Conservation (phyloP, 2,888 invertebrate genomes). For the Leistus spinibarbis region DNA sequence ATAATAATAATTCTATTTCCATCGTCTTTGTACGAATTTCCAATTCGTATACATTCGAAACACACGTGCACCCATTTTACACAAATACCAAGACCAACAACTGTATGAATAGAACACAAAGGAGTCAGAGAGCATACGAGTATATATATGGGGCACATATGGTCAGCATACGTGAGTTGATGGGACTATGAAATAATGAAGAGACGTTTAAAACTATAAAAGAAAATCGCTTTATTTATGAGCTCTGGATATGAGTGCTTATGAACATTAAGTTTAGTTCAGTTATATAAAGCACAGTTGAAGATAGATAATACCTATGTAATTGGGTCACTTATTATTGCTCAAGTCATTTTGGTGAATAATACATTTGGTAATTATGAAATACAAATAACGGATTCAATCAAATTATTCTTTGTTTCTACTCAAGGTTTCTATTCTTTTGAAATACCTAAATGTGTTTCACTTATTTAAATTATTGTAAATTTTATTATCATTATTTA, state of each 20-base stretch:
- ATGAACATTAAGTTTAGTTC: background rate
- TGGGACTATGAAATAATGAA: background rate
- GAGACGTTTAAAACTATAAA: background rate
- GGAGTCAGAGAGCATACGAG: background rate
- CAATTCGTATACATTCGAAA: background rate
- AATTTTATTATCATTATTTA: too few relatives aligned
- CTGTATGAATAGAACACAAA: background rate
- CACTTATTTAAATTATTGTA: too few relatives aligned
- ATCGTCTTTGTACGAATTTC: background rate
- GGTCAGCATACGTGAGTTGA: background rate
- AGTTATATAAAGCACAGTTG: background rate
- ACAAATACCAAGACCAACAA: background rate
- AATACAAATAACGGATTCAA: background rate
- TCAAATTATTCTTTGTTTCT: background rate
- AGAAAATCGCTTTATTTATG: constrained; percentile 4
- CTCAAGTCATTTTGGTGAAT: background rate
- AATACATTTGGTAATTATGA: background rate
- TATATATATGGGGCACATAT: background rate
- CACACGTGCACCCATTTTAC: background rate
- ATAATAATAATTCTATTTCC: background rate
- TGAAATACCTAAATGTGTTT: too few relatives aligned
- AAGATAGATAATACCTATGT: background rate
- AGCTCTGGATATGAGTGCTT: constrained; percentile 2
- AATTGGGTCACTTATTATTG: background rate
- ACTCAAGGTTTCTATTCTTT: too few relatives aligned